These are phyloP conservation scores for Synanthedon andrenaeformis DNA, from an alignment of 2,888 invertebrate genomes.

Conservation along the genomic window DNA sequence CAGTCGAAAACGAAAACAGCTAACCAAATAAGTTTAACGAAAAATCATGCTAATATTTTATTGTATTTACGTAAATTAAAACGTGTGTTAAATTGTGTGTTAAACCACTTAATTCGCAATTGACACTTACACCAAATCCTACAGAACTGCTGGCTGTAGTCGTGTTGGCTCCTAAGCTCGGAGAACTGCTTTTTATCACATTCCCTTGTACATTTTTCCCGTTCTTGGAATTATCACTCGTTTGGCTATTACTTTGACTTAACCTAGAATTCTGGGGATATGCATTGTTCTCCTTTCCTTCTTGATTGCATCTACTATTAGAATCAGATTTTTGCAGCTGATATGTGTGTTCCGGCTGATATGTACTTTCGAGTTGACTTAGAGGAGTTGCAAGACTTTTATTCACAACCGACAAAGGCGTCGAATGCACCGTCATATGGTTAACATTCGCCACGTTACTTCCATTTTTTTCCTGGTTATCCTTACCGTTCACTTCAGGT, in stretches of 20 bases:
- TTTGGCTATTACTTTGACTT: slow-evolving; percentile 56
- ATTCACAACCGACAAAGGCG: slow-evolving; percentile 67
- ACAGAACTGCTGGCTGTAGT: slow-evolving; percentile 50
- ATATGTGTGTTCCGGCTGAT: slow-evolving; percentile 66
- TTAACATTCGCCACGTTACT: slow-evolving; percentile 45
- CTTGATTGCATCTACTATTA: slow-evolving; percentile 61
- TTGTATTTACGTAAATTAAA: neutral
- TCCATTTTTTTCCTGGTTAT: slow-evolving; percentile 39
- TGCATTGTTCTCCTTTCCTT: slow-evolving; percentile 69
- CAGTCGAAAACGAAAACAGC: neutral
- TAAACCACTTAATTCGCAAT: neutral
- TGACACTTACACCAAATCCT: slow-evolving; percentile 57
- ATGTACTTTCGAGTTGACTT: slow-evolving; percentile 69
- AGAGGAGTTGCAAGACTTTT: slow-evolving; percentile 75
- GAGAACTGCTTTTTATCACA: slow-evolving; percentile 48
- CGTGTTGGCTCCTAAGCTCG: slow-evolving; percentile 48
- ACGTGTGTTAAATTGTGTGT: too few species aligned
- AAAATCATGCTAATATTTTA: too few species aligned
- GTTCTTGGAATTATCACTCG: slow-evolving; percentile 41
- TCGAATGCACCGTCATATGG: slow-evolving; percentile 69
- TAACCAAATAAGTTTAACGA: neutral
- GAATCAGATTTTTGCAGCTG: slow-evolving; percentile 67
- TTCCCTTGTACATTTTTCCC: slow-evolving; percentile 37
- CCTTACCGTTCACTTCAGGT: slow-evolving; percentile 50
- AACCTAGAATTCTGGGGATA: slow-evolving; percentile 61